Conservation (phyloP, 2,113 vertebrate genomes). For the Megalops atlanticus region DNA sequence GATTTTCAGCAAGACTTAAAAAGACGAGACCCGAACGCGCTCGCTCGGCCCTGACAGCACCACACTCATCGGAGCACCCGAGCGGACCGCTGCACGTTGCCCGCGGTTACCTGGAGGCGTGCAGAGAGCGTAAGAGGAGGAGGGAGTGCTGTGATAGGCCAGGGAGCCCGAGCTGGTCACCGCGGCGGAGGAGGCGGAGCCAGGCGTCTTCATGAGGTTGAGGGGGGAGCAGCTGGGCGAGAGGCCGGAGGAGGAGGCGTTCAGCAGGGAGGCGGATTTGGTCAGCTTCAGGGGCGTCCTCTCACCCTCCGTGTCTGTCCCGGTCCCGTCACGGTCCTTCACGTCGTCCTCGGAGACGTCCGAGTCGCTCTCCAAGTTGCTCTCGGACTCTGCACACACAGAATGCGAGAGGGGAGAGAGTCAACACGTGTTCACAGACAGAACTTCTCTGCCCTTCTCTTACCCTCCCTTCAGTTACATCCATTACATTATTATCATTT, state of each 20-base stretch:
- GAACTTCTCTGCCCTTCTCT: not conserved
- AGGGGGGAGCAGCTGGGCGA: slow-evolving; percentile 73
- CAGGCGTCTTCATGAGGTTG: slow-evolving; percentile 74
- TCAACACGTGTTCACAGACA: not conserved
- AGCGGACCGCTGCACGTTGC: not conserved
- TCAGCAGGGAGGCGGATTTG: slow-evolving; percentile 68
- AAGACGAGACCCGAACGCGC: no score
- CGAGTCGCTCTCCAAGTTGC: slow-evolving; percentile 87
- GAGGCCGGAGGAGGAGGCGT: slow-evolving; percentile 64
- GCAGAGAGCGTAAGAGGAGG: slow-evolving; percentile 69
- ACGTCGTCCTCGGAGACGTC: slow-evolving; percentile 84
- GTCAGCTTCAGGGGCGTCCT: slow-evolving; percentile 69
- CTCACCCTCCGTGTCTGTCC: slow-evolving; percentile 82
- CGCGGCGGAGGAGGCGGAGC: slow-evolving; percentile 67
- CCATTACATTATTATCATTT: no score
- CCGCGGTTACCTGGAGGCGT: slow-evolving; percentile 75
- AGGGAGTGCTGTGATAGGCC: slow-evolving; percentile 69
- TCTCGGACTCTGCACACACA: slow-evolving; percentile 80
- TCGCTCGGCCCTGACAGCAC: no score
- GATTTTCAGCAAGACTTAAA: no score
- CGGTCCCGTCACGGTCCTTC: slow-evolving; percentile 81
- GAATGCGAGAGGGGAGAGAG: slow-evolving; percentile 36
- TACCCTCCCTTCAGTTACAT: no score
- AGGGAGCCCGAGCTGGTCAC: slow-evolving; percentile 68
- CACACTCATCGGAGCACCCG: not conserved